Evolutionary conservation across 2,797 vertebrate species (phyloP).

Genomic region (Enteromius paludinosus): DNA sequence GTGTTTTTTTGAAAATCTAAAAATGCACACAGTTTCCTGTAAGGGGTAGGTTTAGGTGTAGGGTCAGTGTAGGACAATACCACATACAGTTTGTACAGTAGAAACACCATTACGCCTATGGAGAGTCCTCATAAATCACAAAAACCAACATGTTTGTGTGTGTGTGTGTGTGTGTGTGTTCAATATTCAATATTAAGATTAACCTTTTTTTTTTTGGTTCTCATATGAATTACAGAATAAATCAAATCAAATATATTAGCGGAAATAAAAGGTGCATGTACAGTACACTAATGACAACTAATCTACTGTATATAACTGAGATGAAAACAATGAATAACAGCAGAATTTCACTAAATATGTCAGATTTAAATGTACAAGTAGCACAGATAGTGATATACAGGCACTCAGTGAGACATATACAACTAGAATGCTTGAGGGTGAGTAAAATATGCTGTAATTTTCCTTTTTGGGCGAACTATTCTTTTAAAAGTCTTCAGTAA

Average conservation of each 20-base stretch:
- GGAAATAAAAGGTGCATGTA: not conserved
- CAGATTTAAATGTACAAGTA: conserved; percentile 1
- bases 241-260: not conserved
- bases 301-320: not conserved
- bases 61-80: too few species aligned
- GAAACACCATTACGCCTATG: too few species aligned
- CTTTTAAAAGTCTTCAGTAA: not conserved
- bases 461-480: too few species aligned
- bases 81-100: too few species aligned
- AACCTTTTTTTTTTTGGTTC: not conserved
- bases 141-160: too few species aligned
- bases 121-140: too few species aligned
- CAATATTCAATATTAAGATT: not conserved
- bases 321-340: not conserved
- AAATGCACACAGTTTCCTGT: too few species aligned
- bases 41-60: too few species aligned
- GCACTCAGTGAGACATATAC: not conserved
- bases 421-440: too few species aligned
- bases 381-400: not conserved
- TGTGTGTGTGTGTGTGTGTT: not conserved
- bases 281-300: not conserved
- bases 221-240: not conserved
- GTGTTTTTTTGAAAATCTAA: too few species aligned
- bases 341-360: not conserved
- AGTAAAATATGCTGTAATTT: too few species aligned